A percentile compares a stretch with the other conserved stretches of the same genome.
phyloP scores from a whole-genome alignment of 2,113 vertebrate species.

The Australoheros scitulus region DNA sequence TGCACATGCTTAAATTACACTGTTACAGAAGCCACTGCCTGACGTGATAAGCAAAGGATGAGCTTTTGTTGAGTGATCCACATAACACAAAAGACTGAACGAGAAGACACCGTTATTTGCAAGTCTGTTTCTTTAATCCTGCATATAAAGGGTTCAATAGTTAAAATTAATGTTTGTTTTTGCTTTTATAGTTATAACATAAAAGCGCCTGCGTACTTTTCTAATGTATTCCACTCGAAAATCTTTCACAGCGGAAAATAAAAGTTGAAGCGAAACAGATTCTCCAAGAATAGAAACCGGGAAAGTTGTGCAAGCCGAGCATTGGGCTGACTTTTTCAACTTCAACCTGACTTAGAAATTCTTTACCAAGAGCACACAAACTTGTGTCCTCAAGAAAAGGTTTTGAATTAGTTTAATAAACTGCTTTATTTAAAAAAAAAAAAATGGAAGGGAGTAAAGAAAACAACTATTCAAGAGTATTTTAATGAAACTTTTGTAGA shows the following conservation, averaged over 20 bases:
- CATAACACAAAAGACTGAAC: background rate
- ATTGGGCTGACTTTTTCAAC: slow-evolving; percentile 31
- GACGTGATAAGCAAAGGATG: background rate
- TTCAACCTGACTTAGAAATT: background rate
- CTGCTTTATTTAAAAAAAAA: background rate
- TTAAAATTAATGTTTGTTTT: slow-evolving; percentile 10
- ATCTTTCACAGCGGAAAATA: background rate
- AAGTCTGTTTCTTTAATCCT: background rate
- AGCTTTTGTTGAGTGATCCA: background rate
- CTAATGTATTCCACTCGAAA: background rate
- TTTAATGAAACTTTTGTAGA: background rate
- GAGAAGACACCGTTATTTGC: background rate
- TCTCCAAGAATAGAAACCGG: background rate
- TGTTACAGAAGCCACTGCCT: background rate
- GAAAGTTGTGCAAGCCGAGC: background rate
- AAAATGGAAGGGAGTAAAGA: background rate
- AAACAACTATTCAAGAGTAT: background rate
- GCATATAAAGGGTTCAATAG: background rate
- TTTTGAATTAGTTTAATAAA: background rate
- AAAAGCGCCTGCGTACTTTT: background rate
- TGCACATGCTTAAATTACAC: background rate
- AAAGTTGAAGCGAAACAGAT: slow-evolving; percentile 11
- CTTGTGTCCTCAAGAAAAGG: no score
- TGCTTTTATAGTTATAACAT: slow-evolving; percentile 2
- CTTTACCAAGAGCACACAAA: background rate